phyloP scores from a whole-genome alignment of 2,888 invertebrate genomes.

The Eristalinus aeneus region DNA sequence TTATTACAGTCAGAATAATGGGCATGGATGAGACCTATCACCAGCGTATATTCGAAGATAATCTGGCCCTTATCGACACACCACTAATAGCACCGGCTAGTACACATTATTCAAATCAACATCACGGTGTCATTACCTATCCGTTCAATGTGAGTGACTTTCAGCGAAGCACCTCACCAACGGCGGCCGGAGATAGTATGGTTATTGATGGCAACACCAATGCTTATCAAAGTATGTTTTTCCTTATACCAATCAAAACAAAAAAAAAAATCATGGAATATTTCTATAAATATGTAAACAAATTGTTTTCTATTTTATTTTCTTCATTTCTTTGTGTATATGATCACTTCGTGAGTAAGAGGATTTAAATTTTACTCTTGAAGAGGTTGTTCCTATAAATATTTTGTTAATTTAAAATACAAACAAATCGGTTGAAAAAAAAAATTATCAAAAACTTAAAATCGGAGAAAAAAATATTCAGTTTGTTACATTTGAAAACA shows the following conservation, averaged over 20 bases:
- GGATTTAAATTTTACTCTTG: not conserved
- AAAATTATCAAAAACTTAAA: not conserved
- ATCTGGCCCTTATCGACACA: conserved; percentile 81
- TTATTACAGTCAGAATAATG: conserved; percentile 81
- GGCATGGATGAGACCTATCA: conserved; percentile 81
- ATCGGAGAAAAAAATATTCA: not conserved
- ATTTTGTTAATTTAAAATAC: not conserved
- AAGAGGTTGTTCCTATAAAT: not conserved
- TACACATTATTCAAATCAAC: conserved; percentile 78
- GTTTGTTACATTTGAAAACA: not conserved
- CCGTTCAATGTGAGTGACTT: conserved; percentile 81
- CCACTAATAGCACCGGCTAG: conserved; percentile 78
- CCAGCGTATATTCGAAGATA: conserved; percentile 80
- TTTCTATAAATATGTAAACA: conserved; percentile 1
- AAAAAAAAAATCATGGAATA: conserved; percentile 8
- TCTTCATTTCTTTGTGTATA: not conserved
- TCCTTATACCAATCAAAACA: conserved; percentile 54
- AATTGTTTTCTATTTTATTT: conserved; percentile 8
- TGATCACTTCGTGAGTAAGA: not conserved
- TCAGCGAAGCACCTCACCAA: conserved; percentile 74
- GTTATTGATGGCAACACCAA: conserved; percentile 76
- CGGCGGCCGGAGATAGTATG: conserved; percentile 72
- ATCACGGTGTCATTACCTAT: conserved; percentile 78
- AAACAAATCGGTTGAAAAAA: not conserved
- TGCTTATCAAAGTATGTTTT: conserved; percentile 80